Evolutionary conservation across 2,797 vertebrate species (phyloP), one percentile per base, ranked within the genome.

Genomic region (Thripadectes ignobilis): DNA sequence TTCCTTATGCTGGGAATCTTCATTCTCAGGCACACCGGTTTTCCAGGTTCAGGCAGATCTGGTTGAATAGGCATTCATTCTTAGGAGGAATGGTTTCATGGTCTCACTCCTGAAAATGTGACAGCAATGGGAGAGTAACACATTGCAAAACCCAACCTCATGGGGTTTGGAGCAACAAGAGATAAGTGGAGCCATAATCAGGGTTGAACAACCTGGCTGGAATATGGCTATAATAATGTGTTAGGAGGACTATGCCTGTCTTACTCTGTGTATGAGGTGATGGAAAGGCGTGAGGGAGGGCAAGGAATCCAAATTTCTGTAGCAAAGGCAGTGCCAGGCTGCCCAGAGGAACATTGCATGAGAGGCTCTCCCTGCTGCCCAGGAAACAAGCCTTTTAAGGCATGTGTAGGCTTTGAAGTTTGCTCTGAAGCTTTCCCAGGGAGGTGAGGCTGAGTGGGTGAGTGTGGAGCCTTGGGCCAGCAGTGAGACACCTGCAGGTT

Each of bases 401-500:
- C 59, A 55, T 12, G 2, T 85, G 81, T 52, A 59, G 57, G 72
- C 67, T 94, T 91, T 85, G 75, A 82, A 71, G 81, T 85, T 72
- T 63, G 41, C 57, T 89, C 63, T 79, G 61, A 82, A 87, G 78
- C 52, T 89, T 90, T 94, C 72, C 58, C 41, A 29, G 51, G 62
- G 73, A 81, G 79, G 76, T 88, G 93, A 92, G 74, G 90, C 65
- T 75, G 92, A 90, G 90, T 88, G 93, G 73, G 88, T 72, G 76
- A 79, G 59, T 85, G 43, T n/a, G 75, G 51, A 95, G 85, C 79
- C 51, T 66, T 12, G 30, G 66, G 76, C 83, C 55, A 52, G 73
- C 79, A 76, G 73, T 0, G 1, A 91, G 52, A 73, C 52, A 91
- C 88, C 71, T 84, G 54, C 62, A 62, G 71, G 23, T 82, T 96